Conservation (phyloP, 2,113 vertebrate species). For the Sialia sialis region DNA sequence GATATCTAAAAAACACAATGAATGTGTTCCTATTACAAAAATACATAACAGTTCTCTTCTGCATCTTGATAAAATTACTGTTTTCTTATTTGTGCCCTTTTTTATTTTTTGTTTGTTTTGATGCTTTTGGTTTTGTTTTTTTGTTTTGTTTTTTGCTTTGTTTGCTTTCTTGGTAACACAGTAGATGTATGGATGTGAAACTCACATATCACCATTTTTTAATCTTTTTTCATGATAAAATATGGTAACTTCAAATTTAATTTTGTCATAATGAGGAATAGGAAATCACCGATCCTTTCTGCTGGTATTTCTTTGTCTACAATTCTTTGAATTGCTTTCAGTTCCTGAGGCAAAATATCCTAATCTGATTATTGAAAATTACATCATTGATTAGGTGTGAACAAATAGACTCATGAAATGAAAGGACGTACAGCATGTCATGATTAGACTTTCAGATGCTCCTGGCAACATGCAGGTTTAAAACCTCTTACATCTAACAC, state of each 20-base stretch:
- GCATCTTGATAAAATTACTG: not conserved
- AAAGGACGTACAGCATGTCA: not conserved
- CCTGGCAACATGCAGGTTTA: not conserved
- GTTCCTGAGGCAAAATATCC: not conserved
- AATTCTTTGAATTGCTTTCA: not conserved
- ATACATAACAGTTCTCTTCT: not conserved
- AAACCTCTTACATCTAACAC: not conserved
- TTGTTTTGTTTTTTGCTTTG: not conserved
- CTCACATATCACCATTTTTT: not conserved
- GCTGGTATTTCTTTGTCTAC: not conserved
- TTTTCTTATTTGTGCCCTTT: not conserved
- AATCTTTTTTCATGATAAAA: not conserved
- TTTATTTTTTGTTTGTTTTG: too few relatives aligned
- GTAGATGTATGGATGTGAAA: not conserved
- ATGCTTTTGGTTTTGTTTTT: not conserved
- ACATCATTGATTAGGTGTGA: not conserved
- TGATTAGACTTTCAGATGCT: not conserved
- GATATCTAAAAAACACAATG: not conserved
- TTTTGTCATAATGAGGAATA: not conserved
- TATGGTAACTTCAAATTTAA: not conserved
- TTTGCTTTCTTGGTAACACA: not conserved
- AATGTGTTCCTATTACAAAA: not conserved
- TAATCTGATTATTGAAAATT: constrained; percentile 10
- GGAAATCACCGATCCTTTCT: not conserved
- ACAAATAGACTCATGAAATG: not conserved